Evolutionary conservation across 2,113 vertebrate genomes (phyloP).

Genomic region (Peromyscus californicus): DNA sequence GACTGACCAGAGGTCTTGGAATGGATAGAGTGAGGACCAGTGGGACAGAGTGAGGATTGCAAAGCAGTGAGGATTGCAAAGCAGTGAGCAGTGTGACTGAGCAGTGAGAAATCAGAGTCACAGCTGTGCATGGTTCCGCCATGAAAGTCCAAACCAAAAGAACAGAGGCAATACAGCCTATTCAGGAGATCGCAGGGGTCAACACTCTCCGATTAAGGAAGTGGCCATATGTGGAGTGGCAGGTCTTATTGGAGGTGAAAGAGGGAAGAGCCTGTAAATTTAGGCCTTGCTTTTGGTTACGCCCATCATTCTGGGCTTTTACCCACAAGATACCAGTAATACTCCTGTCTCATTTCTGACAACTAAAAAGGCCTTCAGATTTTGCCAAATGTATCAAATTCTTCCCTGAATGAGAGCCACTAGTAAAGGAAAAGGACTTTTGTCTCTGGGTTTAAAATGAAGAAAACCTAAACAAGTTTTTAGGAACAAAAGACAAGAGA

Average conservation of each 20-base stretch:
- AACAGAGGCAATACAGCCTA: neutral
- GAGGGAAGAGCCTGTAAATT: neutral
- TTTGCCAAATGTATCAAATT: conserved; percentile 17
- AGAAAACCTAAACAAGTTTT: conserved; percentile 28
- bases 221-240: neutral
- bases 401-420: neutral
- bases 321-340: neutral
- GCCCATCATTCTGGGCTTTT: neutral
- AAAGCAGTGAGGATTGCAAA: neutral
- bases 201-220: neutral
- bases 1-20: neutral
- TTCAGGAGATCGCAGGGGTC: neutral
- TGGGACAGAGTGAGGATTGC: neutral
- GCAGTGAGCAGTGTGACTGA: neutral
- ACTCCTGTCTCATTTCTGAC: neutral
- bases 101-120: neutral
- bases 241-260: neutral
- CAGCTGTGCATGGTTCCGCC: neutral
- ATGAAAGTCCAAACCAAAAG: conserved; percentile 7
- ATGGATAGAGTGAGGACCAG: neutral
- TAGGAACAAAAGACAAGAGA: neutral
- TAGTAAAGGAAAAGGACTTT: neutral
- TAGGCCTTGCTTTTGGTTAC: neutral
- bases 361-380: neutral
- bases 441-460: conserved; percentile 19